Evolutionary conservation across 2,113 vertebrate species (phyloP).

Genomic region (Condylura cristata): DNA sequence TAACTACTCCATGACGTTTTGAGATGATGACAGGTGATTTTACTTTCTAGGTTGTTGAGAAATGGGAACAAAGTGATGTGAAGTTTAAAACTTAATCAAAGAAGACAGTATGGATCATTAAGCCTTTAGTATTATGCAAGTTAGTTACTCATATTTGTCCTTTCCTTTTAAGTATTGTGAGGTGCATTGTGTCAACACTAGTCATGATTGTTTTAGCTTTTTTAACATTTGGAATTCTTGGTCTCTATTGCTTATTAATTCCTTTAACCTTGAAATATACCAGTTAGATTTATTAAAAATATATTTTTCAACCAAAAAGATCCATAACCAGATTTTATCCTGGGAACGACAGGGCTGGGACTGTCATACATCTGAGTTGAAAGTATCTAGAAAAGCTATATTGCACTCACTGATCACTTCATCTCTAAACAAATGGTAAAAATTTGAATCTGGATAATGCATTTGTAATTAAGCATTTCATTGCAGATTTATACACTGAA

Average conservation of each 20-base stretch:
- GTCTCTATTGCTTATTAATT: background rate
- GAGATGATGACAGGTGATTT: background rate
- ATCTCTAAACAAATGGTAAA: background rate
- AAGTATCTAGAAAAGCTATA: background rate
- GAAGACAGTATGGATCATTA: slow-evolving; percentile 15
- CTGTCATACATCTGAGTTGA: background rate
- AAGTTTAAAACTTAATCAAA: slow-evolving; percentile 43
- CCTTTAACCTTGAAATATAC: background rate
- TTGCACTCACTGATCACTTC: background rate
- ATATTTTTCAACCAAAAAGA: background rate
- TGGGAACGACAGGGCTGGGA: background rate
- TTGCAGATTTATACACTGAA: background rate
- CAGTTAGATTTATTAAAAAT: background rate
- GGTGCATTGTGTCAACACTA: background rate
- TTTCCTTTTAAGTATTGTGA: background rate
- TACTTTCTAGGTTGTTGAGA: background rate
- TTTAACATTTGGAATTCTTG: background rate
- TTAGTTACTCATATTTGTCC: background rate
- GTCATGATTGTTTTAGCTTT: background rate
- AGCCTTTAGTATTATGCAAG: background rate
- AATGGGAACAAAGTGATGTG: background rate
- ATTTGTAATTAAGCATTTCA: slow-evolving; percentile 37
- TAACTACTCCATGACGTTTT: background rate
- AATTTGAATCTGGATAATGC: background rate
- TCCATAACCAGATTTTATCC: background rate